A percentile compares a stretch with the other conserved stretches of the same genome.
Evolutionary conservation across 2,797 vertebrate genomes (phyloP).

Genomic region (Lacerta viridis): DNA sequence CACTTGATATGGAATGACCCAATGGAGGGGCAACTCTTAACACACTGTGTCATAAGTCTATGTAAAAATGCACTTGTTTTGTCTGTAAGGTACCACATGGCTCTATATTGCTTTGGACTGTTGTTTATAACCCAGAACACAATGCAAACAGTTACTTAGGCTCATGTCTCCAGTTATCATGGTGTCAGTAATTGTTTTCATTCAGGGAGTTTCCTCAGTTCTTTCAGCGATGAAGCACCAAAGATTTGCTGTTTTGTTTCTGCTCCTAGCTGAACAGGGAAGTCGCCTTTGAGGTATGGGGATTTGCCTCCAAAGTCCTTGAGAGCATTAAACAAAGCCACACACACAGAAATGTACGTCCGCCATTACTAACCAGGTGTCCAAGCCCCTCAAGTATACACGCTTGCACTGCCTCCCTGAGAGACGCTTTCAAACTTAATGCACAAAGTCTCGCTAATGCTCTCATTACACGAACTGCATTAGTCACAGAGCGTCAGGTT

Average conservation of each 20-base stretch:
- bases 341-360: not conserved
- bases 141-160: not conserved
- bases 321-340: not conserved
- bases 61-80: not conserved
- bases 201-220: not conserved
- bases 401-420: not conserved
- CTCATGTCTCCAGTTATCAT: not conserved
- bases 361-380: not conserved
- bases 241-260: not conserved
- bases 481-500: constrained; percentile 47
- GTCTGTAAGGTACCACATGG: not conserved
- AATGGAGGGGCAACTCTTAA: not conserved
- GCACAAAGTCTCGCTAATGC: not conserved
- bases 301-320: not conserved
- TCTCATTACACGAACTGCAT: constrained; percentile 17
- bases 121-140: not conserved
- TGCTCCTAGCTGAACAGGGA: not conserved
- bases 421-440: not conserved
- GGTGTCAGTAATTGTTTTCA: not conserved
- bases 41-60: not conserved
- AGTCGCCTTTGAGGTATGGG: not conserved
- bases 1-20: too few relatives aligned
- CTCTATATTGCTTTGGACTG: not conserved
- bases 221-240: not conserved
- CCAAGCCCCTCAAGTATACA: fast-evolving